These are phyloP conservation scores for Troides oblongomaculatus DNA, from an alignment of 2,888 invertebrate species.

Conservation along the genomic window DNA sequence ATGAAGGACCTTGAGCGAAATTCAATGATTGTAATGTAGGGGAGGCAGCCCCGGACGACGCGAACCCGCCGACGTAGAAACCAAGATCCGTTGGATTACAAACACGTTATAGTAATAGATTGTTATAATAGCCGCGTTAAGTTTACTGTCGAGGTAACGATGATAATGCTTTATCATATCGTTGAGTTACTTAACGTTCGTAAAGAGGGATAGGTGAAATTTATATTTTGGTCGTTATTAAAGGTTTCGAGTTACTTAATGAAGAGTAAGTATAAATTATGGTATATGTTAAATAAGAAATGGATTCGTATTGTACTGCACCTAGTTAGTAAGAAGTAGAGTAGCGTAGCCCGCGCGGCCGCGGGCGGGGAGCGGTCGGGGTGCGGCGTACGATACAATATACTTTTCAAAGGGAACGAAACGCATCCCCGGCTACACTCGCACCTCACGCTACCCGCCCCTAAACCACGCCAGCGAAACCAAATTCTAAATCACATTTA, in stretches of 20 bases:
- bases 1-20: too few relatives aligned
- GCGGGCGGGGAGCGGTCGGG: conserved; percentile 42
- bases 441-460: conserved; percentile 42
- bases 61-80: not conserved
- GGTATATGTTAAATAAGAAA: conserved; percentile 49
- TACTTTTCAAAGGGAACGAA: conserved; percentile 16
- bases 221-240: conserved; percentile 39
- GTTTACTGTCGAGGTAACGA: conserved; percentile 32
- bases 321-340: conserved; percentile 69
- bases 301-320: conserved; percentile 72
- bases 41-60: too few relatives aligned
- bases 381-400: conserved; percentile 6
- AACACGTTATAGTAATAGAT: conserved; percentile 27
- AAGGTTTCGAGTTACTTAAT: conserved; percentile 42
- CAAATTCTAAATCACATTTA: conserved; percentile 77
- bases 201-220: conserved; percentile 42
- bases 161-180: conserved; percentile 34
- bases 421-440: not conserved
- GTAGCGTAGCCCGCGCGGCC: conserved; percentile 53
- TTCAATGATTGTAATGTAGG: too few relatives aligned
- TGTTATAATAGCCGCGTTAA: conserved; percentile 34
- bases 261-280: conserved; percentile 50
- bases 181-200: conserved; percentile 40
- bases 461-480: conserved; percentile 60
- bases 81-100: conserved; percentile 21